Conservation (phyloP, 2,113 vertebrate genomes). For the Hepsetus odoe region DNA sequence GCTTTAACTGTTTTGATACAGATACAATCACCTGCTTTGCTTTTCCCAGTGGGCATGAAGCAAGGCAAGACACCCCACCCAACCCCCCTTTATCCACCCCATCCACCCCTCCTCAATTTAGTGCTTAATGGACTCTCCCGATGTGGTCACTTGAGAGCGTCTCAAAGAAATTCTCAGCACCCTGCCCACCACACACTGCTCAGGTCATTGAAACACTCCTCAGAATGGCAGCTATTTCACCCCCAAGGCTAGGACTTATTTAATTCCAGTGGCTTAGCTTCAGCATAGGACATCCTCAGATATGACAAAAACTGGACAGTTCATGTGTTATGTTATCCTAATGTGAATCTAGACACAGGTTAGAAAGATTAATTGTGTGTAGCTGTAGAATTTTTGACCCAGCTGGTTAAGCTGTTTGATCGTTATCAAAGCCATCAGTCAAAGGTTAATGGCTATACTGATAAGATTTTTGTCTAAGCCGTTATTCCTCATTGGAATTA, state of each 20-base stretch:
- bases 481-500: neutral
- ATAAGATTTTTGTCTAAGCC: neutral
- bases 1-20: constrained; percentile 81
- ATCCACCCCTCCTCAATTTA: constrained; percentile 47
- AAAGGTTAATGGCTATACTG: neutral
- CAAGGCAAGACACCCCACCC: constrained; percentile 56
- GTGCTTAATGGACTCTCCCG: constrained; percentile 66
- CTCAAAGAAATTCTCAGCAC: constrained; percentile 54
- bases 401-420: constrained; percentile 15
- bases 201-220: constrained; percentile 59
- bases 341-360: constrained; percentile 11
- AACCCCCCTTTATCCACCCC: constrained; percentile 1
- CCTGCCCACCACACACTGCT: constrained; percentile 50
- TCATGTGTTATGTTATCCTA: constrained; percentile 23
- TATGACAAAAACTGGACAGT: constrained; percentile 14
- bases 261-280: constrained; percentile 57
- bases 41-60: constrained; percentile 75
- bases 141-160: constrained; percentile 70
- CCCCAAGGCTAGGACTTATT: constrained; percentile 64
- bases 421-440: neutral
- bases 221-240: constrained; percentile 66
- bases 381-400: constrained; percentile 10
- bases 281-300: neutral
- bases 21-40: constrained; percentile 79
- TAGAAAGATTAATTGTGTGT: constrained; percentile 18